Percentiles rank a stretch among this genome's conserved stretches.
These are phyloP conservation scores for Cryptus armator DNA, from an alignment of 2,888 invertebrate genomes.

Conservation along the genomic window DNA sequence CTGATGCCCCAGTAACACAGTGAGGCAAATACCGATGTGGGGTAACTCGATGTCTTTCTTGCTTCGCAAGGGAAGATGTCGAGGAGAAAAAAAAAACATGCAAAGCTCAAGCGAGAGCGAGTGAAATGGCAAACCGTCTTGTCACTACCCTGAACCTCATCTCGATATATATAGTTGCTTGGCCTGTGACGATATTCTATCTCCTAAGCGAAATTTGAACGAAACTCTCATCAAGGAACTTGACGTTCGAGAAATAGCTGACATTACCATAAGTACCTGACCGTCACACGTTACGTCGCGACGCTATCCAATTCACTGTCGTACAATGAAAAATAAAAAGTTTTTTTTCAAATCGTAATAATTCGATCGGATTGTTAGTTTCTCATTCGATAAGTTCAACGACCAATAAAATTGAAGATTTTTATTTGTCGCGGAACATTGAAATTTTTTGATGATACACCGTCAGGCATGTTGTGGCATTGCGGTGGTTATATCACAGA, in stretches of 20 bases:
- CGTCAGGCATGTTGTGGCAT: too few species aligned
- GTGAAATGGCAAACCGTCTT: constrained; percentile 28
- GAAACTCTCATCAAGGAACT: constrained; percentile 53
- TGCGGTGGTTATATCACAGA: background rate
- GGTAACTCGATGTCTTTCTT: constrained; percentile 48
- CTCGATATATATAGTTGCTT: constrained; percentile 21
- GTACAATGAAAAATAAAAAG: background rate
- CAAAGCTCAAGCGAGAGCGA: constrained; percentile 22
- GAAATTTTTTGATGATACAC: background rate
- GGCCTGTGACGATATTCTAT: constrained; percentile 40
- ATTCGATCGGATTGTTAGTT: background rate
- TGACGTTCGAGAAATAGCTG: constrained; percentile 57
- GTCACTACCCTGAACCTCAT: constrained; percentile 2
- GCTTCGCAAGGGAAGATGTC: constrained; percentile 29
- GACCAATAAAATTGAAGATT: background rate
- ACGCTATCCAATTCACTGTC: constrained; percentile 12
- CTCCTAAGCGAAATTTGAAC: constrained; percentile 59
- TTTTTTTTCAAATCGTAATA: background rate
- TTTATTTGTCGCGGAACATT: background rate
- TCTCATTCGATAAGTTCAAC: background rate
- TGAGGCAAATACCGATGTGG: constrained; percentile 20
- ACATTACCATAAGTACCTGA: constrained; percentile 62
- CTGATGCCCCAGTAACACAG: constrained; percentile 4
- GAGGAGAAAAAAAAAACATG: constrained; percentile 1
- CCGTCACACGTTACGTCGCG: constrained; percentile 39